These are phyloP conservation scores for Palythoa heliodiscus DNA, from an alignment of 92 coral and sea anemone species.

Conservation along the genomic window DNA sequence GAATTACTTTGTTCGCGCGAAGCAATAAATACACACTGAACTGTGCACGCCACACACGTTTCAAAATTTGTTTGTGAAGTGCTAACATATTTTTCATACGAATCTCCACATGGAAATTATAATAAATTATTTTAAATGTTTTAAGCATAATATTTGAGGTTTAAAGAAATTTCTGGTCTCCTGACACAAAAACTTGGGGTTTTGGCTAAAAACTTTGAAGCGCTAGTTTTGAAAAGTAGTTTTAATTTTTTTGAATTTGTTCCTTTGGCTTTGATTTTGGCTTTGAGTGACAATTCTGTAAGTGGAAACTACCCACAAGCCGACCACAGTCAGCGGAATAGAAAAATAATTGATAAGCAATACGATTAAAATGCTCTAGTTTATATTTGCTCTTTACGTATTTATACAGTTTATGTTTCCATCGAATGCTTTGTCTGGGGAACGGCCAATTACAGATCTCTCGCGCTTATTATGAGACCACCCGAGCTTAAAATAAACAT, in stretches of 20 bases:
- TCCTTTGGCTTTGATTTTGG: neutral
- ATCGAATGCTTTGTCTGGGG: conserved; percentile 37
- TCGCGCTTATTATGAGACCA: conserved; percentile 21
- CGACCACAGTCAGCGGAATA: conserved; percentile 15
- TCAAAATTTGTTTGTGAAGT: neutral
- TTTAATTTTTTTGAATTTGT: neutral
- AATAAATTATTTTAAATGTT: neutral
- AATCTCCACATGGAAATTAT: too few relatives aligned
- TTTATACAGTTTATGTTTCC: conserved; percentile 29
- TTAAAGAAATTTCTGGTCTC: neutral
- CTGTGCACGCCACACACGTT: neutral
- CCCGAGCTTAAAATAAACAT: conserved; percentile 43
- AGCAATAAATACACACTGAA: neutral
- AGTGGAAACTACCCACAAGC: conserved; percentile 10
- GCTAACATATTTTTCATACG: too few relatives aligned
- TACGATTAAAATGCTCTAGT: conserved; percentile 9
- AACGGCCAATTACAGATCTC: neutral
- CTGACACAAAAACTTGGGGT: neutral
- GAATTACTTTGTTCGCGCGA: neutral
- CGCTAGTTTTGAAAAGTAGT: neutral
- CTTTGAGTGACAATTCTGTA: neutral
- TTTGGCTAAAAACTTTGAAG: neutral
- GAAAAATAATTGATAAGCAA: conserved; percentile 21
- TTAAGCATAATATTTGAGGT: neutral
- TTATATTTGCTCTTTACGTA: conserved; percentile 7